Base-by-base conservation (phyloP, 2,113 vertebrate species). In the Chaetodon auriga region DNA sequence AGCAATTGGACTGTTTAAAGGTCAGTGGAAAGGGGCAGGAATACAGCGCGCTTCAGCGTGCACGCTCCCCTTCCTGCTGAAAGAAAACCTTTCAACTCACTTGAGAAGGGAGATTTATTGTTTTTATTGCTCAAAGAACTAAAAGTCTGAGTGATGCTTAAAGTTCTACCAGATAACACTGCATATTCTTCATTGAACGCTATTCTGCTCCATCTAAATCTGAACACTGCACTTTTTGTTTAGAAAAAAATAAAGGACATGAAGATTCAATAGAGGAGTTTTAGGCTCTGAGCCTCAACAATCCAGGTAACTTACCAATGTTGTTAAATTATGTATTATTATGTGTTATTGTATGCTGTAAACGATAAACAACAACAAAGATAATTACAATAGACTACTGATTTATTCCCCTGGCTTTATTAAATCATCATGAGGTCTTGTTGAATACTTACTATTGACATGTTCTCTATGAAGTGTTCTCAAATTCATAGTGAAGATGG, bases 1-100 rank as follows among this genome's bases (percentile, higher is more conserved):
- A 25, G 13, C 41, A 55, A 74, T n/a, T 11, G 19, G 19, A 23
- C 46, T 75, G 48, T 78, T 60, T 57, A 55, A 64, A 83, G 75
- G 79, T 81, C 78, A 80, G 19, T 23, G 6, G 15, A 57, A 35
- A 51, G 68, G 69, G 35, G 15, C 11, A 61, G 13, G 16, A 55
- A 46, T 10, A 65, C 18, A 15, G 30, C 18, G 21, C 4, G 18
- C 18, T 61, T 25, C 19, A 1, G 0, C 43, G 21, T 16, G 21
- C 16, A 49, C 55, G 64, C 3, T 13, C 35, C 0, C 3, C 36
- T 14, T 30, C 41, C 45, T 19, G 46, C 38, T 64, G 1, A 73
- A 46, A 63, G 11, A 18, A 25, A 57, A 48, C 16, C 5, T 65
- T 43, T 65, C 5, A 25, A 11, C 15, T 30, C 10, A 57, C 15